Conservation (phyloP, 2,797 vertebrate genomes). For the Lepidocolaptes lacrymiger region DNA sequence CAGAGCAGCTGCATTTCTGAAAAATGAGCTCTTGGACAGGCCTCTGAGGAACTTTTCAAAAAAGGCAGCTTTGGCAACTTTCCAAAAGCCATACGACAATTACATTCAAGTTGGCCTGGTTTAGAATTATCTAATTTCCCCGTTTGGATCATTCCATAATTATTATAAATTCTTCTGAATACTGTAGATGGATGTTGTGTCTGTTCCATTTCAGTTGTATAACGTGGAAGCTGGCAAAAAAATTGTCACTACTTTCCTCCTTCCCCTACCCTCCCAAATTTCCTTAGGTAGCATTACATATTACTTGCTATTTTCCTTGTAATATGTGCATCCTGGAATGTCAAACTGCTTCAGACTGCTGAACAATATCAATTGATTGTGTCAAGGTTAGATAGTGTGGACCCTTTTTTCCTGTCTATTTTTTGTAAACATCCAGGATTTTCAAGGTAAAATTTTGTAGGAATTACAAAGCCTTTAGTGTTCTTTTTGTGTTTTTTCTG, state of each 20-base stretch:
- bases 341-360: neutral
- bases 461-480: neutral
- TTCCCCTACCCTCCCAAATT: neutral
- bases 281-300: neutral
- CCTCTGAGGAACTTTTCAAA: neutral
- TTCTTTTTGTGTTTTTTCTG: neutral
- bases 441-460: neutral
- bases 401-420: neutral
- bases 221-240: neutral
- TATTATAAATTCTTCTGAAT: neutral
- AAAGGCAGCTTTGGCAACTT: neutral
- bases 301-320: neutral
- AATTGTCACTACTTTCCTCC: neutral
- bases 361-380: neutral
- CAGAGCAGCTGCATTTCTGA: neutral
- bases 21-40: neutral
- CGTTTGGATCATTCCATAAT: neutral
- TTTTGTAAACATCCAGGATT: neutral
- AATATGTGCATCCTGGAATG: neutral
- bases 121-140: neutral
- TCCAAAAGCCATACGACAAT: neutral
- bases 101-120: neutral
- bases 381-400: neutral
- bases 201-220: neutral
- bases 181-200: neutral